Base-by-base conservation (phyloP, 1,140 invertebrate species). In the Hyles vespertilio region DNA sequence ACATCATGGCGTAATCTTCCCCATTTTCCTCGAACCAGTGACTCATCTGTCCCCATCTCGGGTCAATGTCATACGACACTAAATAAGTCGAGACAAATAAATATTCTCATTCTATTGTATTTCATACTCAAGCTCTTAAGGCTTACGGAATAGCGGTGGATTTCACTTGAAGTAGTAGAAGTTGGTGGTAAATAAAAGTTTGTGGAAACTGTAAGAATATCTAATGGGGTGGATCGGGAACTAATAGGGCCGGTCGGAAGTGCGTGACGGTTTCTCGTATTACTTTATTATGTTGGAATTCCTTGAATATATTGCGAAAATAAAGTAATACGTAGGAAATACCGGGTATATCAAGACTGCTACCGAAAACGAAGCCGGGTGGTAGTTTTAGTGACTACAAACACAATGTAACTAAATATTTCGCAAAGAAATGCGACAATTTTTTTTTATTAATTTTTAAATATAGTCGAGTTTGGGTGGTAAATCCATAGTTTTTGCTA, bases 61-160 rank as follows among this genome's bases (percentile, higher is more conserved):
- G 70, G 65, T 72, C 67, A 68, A 72, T 72, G 72, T 72, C 72
- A 72, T 59, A 58, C 48, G 62, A 69, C 64, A 68, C 51, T 48
- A 48, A 12, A 12, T 12, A 48, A 48, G 22, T 8, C n/a, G 62
- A 64, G 40, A 61, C 50, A 57, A 58, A 48, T 51, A 40, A 40
- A 40, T 40, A 40, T 40, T 40, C 8, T 40, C 4, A 5, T 40
- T 5, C 36, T 8, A 5, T 40, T 40, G 8, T 40, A 5, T 40
- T 40, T 40, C 36, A 40, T 40, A 40, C 1, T 5, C 0, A 12
- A 4, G 10, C 36, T 8, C 22, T 47, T 56, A 46, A 47, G 3
- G 0, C 44, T 9, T 6, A n/a, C 1, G 0, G 1, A n/a, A 8
- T 58, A 70, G 52, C 51, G 57, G 50, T 34, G 2, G 53, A 3